phyloP scores from a whole-genome alignment of 2,797 vertebrate genomes.

The Takifugu rubripes region DNA sequence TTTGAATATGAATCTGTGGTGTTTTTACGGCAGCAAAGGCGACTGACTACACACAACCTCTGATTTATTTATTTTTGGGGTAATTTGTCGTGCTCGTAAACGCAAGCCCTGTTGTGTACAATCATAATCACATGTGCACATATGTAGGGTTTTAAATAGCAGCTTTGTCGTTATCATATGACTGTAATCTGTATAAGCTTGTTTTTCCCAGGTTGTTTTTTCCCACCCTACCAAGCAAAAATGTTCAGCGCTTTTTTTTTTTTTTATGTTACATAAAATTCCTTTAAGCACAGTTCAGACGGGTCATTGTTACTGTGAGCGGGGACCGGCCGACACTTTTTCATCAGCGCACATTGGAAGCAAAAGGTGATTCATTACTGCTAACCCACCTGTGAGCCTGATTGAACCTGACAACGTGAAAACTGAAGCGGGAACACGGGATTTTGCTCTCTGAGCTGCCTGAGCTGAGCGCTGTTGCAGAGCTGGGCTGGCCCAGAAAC shows the following conservation, averaged over 20 bases:
- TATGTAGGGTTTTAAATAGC: constrained; percentile 37
- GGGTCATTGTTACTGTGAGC: constrained; percentile 14
- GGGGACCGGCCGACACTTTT: constrained; percentile 8
- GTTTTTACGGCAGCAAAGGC: too few species aligned
- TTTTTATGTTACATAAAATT: constrained; percentile 2
- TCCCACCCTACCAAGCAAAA: neutral
- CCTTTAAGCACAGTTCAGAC: constrained; percentile 5
- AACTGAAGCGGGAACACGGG: constrained; percentile 49
- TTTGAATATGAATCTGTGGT: constrained; percentile 15
- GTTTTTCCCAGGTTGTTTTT: constrained; percentile 14
- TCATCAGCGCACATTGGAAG: constrained; percentile 15
- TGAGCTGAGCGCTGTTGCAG: constrained; percentile 44
- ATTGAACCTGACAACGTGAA: constrained; percentile 62
- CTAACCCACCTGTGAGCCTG: constrained; percentile 36
- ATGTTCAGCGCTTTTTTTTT: constrained; percentile 3
- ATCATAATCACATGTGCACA: constrained; percentile 21
- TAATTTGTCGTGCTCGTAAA: neutral
- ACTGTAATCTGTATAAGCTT: constrained; percentile 41
- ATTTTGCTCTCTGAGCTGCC: constrained; percentile 38
- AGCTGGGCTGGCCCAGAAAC: constrained; percentile 59
- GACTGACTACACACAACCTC: too few species aligned
- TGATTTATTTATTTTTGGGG: too few species aligned
- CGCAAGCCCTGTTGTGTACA: constrained; percentile 8
- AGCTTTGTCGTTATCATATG: constrained; percentile 53
- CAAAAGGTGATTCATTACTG: constrained; percentile 33